phyloP scores from a whole-genome alignment of 2,113 vertebrate genomes.

The Variabilichromis moorii region DNA sequence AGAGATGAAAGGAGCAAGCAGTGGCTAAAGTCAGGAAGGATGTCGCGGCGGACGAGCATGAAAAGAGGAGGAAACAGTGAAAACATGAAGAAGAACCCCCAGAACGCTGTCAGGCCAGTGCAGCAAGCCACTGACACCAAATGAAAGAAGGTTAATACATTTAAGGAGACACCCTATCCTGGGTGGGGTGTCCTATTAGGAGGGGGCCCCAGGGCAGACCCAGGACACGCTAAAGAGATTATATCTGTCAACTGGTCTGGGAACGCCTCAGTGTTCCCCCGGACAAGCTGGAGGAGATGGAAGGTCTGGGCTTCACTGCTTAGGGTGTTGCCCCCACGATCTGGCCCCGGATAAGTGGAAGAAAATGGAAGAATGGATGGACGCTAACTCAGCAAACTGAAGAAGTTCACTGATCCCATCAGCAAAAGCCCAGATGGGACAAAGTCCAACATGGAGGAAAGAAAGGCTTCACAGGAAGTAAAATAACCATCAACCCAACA shows the following conservation, averaged over 20 bases:
- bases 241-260: background rate
- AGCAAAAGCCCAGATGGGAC: background rate
- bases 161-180: background rate
- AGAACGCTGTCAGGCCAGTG: background rate
- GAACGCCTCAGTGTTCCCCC: background rate
- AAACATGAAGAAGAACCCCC: background rate
- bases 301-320: background rate
- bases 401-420: background rate
- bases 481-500: fast-evolving
- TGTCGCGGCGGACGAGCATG: background rate
- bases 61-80: background rate
- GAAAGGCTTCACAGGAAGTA: background rate
- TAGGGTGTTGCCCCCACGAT: background rate
- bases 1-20: background rate
- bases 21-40: background rate
- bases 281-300: background rate
- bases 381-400: background rate
- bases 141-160: background rate
- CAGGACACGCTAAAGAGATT: background rate
- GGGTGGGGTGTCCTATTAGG: background rate
- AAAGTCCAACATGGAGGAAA: background rate
- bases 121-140: background rate
- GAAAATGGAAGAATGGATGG: background rate
- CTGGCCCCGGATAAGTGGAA: background rate
- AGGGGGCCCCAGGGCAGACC: background rate